Base-by-base conservation (phyloP, 2,888 invertebrate genomes). In the Halictus ligatus region DNA sequence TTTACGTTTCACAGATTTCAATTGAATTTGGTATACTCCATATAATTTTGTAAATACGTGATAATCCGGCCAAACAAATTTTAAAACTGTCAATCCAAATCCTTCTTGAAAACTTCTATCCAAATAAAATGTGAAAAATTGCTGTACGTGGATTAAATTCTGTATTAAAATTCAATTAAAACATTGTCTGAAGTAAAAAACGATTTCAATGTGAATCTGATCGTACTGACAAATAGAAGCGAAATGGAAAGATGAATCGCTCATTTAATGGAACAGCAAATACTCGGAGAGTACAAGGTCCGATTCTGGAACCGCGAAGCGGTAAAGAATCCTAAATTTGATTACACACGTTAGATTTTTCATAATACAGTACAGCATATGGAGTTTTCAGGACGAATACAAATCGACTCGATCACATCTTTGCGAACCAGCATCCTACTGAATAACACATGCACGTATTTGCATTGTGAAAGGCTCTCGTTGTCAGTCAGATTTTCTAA, bases 401-500 rank as follows among this genome's bases (percentile, higher is more conserved):
- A 89, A 90, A 89, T 90, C 84, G 90, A 78, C 83, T 64, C 83
- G 83, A 83, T 83, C 89, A 78, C 82, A 58, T 73, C 67, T 72
- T 75, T 78, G 73, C 80, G 69, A 58, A 81, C 71, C 77, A 75
- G 84, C 72, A 74, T 80, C 85, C 90, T 87, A 69, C 81, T 90
- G 90, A 90, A 90, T 90, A 90, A 89, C 90, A 64, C 89, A 90
- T 90, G 82, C 76, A 74, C 46, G 54, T 80, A 86, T 87, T 82
- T 87, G 90, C 88, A 90, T 90, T 84, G 83, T 79, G 81, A 82
- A 74, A 78, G 78, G 13, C 74, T 69, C 77, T 76, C 81, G 87
- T 89, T 88, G 90, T 90, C 86, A 88, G 85, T 89, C 89, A 87
- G 86, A 89, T 88, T 90, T 90, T 82, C 86, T 81, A 75, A 75